A percentile compares a stretch with the other conserved stretches of the same genome.
Evolutionary conservation across 2,797 vertebrate species (phyloP).

Genomic region (Poeciliopsis infans): DNA sequence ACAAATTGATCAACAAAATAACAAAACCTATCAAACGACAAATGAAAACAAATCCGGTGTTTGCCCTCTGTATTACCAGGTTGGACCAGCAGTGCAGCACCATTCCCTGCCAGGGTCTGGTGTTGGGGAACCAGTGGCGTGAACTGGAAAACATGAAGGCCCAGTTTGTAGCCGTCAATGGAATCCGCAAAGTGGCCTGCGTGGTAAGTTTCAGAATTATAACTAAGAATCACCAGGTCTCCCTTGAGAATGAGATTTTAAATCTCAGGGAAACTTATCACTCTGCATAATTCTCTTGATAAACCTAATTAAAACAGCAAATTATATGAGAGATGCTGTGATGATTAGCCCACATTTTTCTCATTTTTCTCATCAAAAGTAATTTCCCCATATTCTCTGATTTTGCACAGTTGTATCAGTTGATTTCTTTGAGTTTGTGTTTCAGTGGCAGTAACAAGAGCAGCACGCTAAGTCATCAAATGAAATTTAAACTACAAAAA

Average conservation of each 20-base stretch:
- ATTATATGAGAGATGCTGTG: neutral
- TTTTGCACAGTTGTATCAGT: neutral
- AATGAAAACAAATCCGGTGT: neutral
- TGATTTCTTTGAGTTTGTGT: neutral
- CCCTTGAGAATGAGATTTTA: neutral
- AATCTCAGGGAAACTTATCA: neutral
- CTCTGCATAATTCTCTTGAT: neutral
- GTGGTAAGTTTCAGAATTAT: conserved; percentile 83
- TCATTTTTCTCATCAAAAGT: neutral
- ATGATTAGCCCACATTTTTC: neutral
- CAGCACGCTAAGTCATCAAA: neutral
- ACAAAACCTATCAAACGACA: neutral
- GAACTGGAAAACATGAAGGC: conserved; percentile 98
- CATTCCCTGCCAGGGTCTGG: conserved; percentile 82
- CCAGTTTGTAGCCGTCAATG: conserved; percentile 94
- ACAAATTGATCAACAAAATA: neutral
- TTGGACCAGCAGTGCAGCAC: conserved; percentile 86
- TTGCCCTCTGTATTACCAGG: conserved; percentile 67
- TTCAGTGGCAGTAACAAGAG: neutral
- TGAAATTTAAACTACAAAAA: neutral
- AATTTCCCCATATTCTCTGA: neutral
- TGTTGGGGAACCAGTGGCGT: conserved; percentile 91
- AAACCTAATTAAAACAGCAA: neutral
- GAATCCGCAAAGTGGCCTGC: conserved; percentile 95
- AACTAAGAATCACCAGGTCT: neutral